A percentile compares a stretch with the other conserved stretches of the same genome.
Conservation (phyloP, 1,140 invertebrate species). For the Drosophila sp. region DNA sequence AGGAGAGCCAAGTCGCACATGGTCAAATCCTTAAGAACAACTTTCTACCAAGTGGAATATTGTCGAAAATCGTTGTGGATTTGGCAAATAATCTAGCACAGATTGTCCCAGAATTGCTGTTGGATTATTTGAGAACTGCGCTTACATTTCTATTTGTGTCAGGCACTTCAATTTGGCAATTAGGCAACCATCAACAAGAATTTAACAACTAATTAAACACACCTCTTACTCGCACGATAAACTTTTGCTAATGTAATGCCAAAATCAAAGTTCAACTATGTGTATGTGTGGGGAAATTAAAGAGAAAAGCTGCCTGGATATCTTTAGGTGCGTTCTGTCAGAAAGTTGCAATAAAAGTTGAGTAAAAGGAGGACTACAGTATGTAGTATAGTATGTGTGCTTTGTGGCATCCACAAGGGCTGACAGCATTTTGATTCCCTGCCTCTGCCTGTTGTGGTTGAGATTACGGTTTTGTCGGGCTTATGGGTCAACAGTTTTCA, state of each 20-base stretch:
- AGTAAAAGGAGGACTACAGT: too few species aligned
- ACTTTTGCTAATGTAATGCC: slow-evolving; percentile 7
- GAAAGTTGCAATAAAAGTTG: slow-evolving; percentile 22
- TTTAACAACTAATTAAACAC: slow-evolving; percentile 63
- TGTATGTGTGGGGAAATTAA: background rate
- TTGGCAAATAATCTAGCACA: background rate
- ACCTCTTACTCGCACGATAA: slow-evolving; percentile 8
- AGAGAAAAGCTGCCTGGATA: background rate
- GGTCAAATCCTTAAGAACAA: background rate
- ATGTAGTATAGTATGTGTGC: too few species aligned
- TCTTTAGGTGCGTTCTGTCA: slow-evolving; percentile 9
- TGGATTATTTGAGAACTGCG: slow-evolving; percentile 4
- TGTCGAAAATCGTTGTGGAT: background rate
- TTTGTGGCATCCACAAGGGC: too few species aligned
- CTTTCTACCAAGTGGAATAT: background rate
- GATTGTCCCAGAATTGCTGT: slow-evolving; percentile 1
- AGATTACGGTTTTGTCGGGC: background rate
- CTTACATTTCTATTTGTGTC: slow-evolving; percentile 21
- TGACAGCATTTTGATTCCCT: slow-evolving; percentile 4
- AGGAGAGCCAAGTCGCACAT: background rate
- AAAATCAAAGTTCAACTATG: slow-evolving; percentile 25
- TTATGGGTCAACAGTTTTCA: slow-evolving; percentile 10
- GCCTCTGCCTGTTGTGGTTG: slow-evolving; percentile 9
- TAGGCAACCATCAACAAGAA: slow-evolving; percentile 41
- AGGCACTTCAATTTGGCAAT: slow-evolving; percentile 34